A percentile compares a stretch with the other conserved stretches of the same genome.
phyloP scores from a whole-genome alignment of 2,113 vertebrate species.

The Bombycilla garrulus region DNA sequence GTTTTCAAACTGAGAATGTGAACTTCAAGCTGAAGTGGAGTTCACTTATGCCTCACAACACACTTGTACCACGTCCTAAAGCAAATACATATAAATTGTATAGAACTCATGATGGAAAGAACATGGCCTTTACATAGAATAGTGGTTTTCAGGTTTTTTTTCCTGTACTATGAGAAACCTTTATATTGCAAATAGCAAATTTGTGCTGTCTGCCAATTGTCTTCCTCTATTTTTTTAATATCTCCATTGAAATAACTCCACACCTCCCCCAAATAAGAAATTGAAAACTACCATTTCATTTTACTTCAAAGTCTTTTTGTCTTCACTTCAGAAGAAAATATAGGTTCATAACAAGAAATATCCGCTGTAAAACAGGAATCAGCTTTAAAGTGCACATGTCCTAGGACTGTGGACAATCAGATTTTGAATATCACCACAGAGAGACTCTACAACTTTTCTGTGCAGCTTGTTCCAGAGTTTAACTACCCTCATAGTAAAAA shows the following conservation, averaged over 20 bases:
- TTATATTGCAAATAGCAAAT: background rate
- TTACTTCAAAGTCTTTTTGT: background rate
- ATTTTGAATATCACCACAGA: background rate
- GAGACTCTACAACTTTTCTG: background rate
- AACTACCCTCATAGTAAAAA: background rate
- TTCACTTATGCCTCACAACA: background rate
- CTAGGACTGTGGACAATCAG: background rate
- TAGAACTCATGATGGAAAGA: background rate
- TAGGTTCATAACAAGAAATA: background rate
- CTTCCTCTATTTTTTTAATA: background rate
- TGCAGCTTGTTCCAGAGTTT: background rate
- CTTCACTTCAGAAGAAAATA: background rate
- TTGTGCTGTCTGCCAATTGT: background rate
- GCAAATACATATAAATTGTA: background rate
- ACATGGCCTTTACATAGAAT: background rate
- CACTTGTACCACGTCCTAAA: background rate
- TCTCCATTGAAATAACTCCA: background rate
- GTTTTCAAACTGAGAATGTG: background rate
- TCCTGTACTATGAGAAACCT: background rate
- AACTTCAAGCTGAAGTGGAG: background rate
- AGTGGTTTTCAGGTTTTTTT: background rate
- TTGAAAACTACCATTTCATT: background rate
- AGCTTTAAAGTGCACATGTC: fast-evolving
- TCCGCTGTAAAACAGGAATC: background rate
- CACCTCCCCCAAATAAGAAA: background rate